phyloP scores from a whole-genome alignment of 2,113 vertebrate species.

The Halichoerus grypus region DNA sequence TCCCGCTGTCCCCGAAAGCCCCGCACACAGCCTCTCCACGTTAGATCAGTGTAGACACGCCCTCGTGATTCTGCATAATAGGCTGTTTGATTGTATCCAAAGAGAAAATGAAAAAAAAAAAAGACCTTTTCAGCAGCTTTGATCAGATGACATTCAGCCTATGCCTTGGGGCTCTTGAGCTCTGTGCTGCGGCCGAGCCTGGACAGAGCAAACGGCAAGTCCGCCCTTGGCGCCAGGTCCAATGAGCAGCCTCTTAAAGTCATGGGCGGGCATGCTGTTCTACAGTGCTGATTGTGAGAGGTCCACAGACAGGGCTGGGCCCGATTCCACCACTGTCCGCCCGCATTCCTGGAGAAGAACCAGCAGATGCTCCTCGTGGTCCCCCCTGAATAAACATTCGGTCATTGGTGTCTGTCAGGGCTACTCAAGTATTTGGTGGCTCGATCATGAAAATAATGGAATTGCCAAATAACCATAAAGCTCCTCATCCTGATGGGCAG shows the following conservation, averaged over 20 bases:
- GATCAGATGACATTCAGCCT: background rate
- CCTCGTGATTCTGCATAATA: background rate
- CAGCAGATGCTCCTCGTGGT: accelerated
- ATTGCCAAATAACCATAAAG: too few relatives aligned
- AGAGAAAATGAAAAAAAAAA: background rate
- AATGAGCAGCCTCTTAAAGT: background rate
- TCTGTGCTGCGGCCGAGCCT: too few relatives aligned
- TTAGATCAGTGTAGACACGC: accelerated
- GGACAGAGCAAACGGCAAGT: accelerated
- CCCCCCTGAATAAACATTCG: accelerated
- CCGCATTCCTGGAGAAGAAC: accelerated
- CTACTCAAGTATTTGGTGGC: too few relatives aligned
- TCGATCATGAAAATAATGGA: too few relatives aligned
- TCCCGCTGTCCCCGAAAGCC: background rate
- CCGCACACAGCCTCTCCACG: accelerated
- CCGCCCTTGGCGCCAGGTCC: accelerated
- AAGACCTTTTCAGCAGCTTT: background rate
- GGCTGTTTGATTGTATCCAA: background rate
- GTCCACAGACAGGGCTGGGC: too few relatives aligned
- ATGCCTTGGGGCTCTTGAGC: accelerated
- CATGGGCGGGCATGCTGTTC: accelerated
- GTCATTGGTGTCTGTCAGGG: accelerated
- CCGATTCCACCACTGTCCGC: accelerated
- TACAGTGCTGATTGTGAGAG: background rate
- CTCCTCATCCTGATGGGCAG: too few relatives aligned